Evolutionary conservation across 2,797 vertebrate genomes (phyloP).

Genomic region (Propithecus deckenii): DNA sequence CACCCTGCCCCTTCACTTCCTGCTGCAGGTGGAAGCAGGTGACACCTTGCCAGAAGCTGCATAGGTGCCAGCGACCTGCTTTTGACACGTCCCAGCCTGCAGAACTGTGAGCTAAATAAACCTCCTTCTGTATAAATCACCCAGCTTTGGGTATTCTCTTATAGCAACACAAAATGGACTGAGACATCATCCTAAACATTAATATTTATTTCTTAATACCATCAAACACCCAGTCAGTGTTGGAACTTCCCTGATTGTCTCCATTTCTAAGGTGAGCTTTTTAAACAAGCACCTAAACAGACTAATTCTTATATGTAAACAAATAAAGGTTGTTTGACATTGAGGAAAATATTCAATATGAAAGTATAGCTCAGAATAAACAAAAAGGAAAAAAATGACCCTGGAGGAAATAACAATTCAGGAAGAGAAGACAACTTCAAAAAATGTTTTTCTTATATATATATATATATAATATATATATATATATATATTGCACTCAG

Average conservation of each 20-base stretch:
- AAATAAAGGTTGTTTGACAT: not conserved
- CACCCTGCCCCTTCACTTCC: too few species aligned
- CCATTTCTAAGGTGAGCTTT: not conserved
- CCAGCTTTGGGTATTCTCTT: not conserved
- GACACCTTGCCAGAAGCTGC: not conserved
- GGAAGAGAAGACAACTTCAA: not conserved
- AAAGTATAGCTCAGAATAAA: not conserved
- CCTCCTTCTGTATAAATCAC: not conserved
- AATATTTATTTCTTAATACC: not conserved
- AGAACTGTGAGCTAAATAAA: not conserved
- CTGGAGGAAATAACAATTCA: not conserved
- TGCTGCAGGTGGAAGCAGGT: too few species aligned
- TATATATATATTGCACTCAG: too few species aligned
- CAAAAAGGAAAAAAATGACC: not conserved
- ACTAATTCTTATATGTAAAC: not conserved
- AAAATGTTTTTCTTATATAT: not conserved
- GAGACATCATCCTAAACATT: not conserved
- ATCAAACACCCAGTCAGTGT: not conserved
- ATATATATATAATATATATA: rapidly evolving
- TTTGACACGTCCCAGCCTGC: not conserved
- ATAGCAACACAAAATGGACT: not conserved
- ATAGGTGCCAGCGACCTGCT: not conserved
- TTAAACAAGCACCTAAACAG: not conserved
- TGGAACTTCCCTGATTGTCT: not conserved
- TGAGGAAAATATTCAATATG: not conserved